A percentile compares a stretch with the other conserved stretches of the same genome.
Conservation (phyloP, 1,140 invertebrate species). For the Drosophila tsacasi region DNA sequence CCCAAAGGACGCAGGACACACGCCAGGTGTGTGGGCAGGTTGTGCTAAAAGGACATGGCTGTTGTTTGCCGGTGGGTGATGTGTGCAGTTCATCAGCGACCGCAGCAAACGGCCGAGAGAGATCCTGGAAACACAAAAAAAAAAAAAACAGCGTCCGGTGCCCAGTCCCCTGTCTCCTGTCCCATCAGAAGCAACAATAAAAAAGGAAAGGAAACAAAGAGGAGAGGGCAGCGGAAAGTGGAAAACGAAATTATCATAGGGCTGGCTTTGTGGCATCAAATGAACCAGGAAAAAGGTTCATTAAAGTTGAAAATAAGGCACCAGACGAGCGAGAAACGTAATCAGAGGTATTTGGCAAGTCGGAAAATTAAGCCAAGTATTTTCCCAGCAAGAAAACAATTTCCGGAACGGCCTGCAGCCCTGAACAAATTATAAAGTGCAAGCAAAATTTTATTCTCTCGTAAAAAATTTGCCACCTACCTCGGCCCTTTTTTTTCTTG, state of each 20-base stretch:
- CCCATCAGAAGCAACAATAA: slow-evolving; percentile 6
- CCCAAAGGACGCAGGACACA: slow-evolving; percentile 42
- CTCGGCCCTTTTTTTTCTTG: neutral
- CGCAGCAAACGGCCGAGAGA: slow-evolving; percentile 64
- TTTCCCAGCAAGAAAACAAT: neutral
- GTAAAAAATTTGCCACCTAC: neutral
- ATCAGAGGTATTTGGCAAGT: slow-evolving; percentile 12
- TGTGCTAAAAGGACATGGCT: slow-evolving; percentile 76
- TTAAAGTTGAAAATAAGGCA: slow-evolving; percentile 39
- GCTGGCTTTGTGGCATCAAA: slow-evolving; percentile 30
- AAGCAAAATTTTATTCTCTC: slow-evolving; percentile 3
- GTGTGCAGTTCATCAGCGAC: slow-evolving; percentile 78
- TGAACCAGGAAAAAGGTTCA: slow-evolving; percentile 39
- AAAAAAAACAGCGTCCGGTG: neutral
- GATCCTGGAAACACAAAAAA: slow-evolving; percentile 16
- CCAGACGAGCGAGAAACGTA: neutral
- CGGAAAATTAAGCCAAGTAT: neutral
- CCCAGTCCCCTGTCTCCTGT: slow-evolving; percentile 1
- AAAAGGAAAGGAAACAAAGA: neutral
- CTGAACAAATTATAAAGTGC: slow-evolving; percentile 35
- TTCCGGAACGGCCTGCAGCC: slow-evolving; percentile 16
- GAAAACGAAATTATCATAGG: slow-evolving; percentile 42
- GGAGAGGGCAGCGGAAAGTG: slow-evolving; percentile 7
- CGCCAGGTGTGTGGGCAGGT: slow-evolving; percentile 38
- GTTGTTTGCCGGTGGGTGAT: slow-evolving; percentile 51